These are phyloP conservation scores for Hestina assimilis DNA, from an alignment of 1,140 invertebrate species.

Conservation along the genomic window DNA sequence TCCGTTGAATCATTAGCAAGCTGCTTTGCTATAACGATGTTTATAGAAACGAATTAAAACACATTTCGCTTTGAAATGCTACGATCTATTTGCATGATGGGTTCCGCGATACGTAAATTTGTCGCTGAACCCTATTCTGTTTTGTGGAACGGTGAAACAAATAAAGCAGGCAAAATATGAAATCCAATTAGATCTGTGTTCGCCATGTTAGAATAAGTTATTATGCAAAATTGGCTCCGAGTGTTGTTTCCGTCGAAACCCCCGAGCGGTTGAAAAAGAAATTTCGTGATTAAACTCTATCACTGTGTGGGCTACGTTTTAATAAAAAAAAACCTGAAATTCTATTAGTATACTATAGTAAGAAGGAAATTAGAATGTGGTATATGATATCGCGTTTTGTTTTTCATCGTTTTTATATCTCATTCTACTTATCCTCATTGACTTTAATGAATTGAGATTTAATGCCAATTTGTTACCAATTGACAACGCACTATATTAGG, in stretches of 20 bases:
- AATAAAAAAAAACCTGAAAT: neutral
- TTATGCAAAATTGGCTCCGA: constrained; percentile 63
- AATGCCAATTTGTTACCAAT: no score
- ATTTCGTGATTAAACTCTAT: constrained; percentile 27
- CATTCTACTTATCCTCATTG: no score
- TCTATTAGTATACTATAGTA: neutral
- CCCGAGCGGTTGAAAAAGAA: constrained; percentile 32
- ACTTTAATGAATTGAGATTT: no score
- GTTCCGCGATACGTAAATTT: constrained; percentile 1
- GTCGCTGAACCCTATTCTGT: constrained; percentile 28
- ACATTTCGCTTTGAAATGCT: neutral
- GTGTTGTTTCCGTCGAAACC: constrained; percentile 52
- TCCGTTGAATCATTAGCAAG: no score
- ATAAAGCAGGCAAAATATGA: constrained; percentile 52
- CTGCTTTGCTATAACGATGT: neutral
- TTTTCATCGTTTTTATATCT: neutral
- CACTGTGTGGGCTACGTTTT: neutral
- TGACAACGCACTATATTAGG: no score
- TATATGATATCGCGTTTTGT: neutral
- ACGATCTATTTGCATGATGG: neutral
- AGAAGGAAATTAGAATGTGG: neutral
- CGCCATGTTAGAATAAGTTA: constrained; percentile 63
- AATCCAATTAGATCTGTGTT: constrained; percentile 64
- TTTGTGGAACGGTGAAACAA: constrained; percentile 32
- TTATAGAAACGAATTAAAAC: neutral